Base-by-base conservation (phyloP, 2,888 invertebrate species). In the Alitta virens region DNA sequence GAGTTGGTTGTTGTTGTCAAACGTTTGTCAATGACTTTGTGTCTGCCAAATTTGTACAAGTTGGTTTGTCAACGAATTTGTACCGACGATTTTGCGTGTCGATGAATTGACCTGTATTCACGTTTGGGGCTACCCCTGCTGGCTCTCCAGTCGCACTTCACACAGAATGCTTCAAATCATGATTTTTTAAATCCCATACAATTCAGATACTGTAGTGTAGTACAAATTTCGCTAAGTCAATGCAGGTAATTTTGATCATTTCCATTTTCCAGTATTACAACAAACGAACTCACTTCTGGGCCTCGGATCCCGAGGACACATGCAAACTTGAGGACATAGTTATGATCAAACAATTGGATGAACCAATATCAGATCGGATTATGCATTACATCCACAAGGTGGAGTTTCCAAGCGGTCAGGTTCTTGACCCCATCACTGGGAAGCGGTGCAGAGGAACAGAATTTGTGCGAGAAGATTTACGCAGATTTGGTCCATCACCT, bases 381-480 rank as follows among this genome's bases (percentile, higher is more conserved):
- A 64, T 57, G 21, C 67, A 72, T 64, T 63, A 72, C 63, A 60
- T 77, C 18, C 65, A 69, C 24, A 72, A 72, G 33, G 62, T 71
- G 2, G 64, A 78, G 33, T 77, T 71, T 60, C 71, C 72, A 60
- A 61, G 71, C 24, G 78, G 78, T 16, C 65, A 65, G 2, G 66
- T 68, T 5, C 66, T 71, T 16, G 78, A 77, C 60, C 78, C 78
- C n/a, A 63, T 78, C 3, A 77, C 78, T 23, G 78, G 78, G 3
- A 56, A 67, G 23, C 62, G 68, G 9, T 77, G 76, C 62, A 56
- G 74, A 24, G 77, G 77, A 3, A 71, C 66, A 23, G 62, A 72
- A 26, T 78, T 71, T 64, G 60, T 74, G 52, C 75, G 77, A 57
- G 73, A 73, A 43, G 63, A 67, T 7, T 27, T 59, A 3, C 33